phyloP scores from a whole-genome alignment of 1,140 invertebrate genomes.

The Tetraneura akinire region DNA sequence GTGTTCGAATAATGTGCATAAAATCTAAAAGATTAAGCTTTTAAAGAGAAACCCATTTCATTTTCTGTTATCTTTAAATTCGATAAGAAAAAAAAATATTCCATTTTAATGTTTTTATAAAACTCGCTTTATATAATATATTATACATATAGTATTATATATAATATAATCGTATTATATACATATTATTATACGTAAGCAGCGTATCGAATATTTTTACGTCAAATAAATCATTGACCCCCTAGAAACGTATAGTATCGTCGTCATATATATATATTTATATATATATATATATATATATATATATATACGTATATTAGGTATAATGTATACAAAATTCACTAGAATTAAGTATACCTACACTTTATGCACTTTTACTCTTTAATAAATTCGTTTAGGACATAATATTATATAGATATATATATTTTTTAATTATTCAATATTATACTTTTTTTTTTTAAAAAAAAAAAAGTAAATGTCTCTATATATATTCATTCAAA shows the following conservation, averaged over 20 bases:
- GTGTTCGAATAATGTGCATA: conserved; percentile 12
- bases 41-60: conserved; percentile 27
- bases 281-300: too few relatives aligned
- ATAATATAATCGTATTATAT: too few relatives aligned
- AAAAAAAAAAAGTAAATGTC: too few relatives aligned
- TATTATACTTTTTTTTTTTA: too few relatives aligned
- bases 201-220: conserved; percentile 16
- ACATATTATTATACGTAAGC: not conserved
- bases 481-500: too few relatives aligned
- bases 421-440: too few relatives aligned
- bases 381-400: not conserved
- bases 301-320: too few relatives aligned
- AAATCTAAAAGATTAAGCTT: conserved; percentile 21
- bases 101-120: conserved; percentile 10
- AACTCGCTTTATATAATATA: too few relatives aligned
- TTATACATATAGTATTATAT: too few relatives aligned
- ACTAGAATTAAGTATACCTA: not conserved
- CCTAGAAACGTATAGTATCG: conserved; percentile 16
- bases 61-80: not conserved
- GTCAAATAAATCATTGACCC: conserved; percentile 4
- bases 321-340: too few relatives aligned
- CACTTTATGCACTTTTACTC: not conserved
- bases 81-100: conserved; percentile 16
- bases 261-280: not conserved
- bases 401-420: too few relatives aligned